Evolutionary conservation across 1,140 invertebrate species (phyloP), one percentile per base, ranked within the genome.

Genomic region (Zaprionus camerounensis): DNA sequence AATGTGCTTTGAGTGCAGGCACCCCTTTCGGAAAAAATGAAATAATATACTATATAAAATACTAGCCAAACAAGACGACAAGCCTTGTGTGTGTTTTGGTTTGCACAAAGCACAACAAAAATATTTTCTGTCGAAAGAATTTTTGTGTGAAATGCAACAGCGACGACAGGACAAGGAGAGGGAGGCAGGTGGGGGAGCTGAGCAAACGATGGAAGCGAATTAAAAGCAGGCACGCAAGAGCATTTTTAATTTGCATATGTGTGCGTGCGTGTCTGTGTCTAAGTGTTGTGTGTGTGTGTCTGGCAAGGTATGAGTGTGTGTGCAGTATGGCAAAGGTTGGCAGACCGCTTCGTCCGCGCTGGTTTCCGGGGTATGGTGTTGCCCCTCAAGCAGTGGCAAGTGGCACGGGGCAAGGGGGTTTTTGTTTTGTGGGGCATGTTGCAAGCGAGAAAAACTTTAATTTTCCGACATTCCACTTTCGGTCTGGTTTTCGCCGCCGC

Each of bases 391-490:
- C 22, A 20, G 38, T 20, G 44, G 6, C 11, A 41, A 3, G 36
- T 28, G 36, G 9, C 31, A 34, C 2, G 9, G 0, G n/a, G 20
- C 15, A 28, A 11, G 20, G 24, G 31, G 46, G 67, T 59, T 9
- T 70, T 70, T 78, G 67, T 46, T 63, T 66, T 51, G 51, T 72
- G 38, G 24, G 49, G 51, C 53, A 56, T 66, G 15, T 44, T 51
- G 34, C 41, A 55, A 55, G 66, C 64, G 55, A 17, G 46, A 26
- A 67, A 71, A 82, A 80, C 76, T 85, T 85, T 80, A 88, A 85
- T 85, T 85, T 90, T 80, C 79, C 76, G 73, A 51, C 82, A 82
- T 90, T 82, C 82, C 76, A 84, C 63, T 88, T 88, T 88, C 63
- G 66, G 44, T 55, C 68, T 66, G 46, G 20, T n/a, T 57, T 85